phyloP scores from a whole-genome alignment of 2,113 vertebrate species.

The Nannobrachium achirus region DNA sequence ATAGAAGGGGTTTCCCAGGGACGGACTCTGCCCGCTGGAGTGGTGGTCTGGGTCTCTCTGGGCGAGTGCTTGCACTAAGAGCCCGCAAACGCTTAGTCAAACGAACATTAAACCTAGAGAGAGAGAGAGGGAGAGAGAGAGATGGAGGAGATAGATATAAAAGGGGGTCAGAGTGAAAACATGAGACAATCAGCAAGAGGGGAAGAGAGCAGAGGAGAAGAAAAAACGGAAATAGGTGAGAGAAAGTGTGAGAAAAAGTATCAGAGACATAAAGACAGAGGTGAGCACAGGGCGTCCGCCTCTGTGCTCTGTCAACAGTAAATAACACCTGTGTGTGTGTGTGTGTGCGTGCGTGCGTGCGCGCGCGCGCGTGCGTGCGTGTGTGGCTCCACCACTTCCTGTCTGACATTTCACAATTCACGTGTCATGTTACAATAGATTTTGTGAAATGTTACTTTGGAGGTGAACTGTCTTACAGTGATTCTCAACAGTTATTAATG shows the following conservation, averaged over 20 bases:
- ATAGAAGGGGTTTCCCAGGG: constrained; percentile 72
- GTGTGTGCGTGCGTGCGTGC: no score
- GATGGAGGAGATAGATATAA: neutral
- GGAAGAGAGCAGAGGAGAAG: neutral
- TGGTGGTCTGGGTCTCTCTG: constrained; percentile 55
- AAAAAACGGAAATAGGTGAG: neutral
- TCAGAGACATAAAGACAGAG: neutral
- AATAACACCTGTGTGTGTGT: constrained; percentile 18
- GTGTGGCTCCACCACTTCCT: constrained; percentile 53
- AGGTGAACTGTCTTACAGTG: no score
- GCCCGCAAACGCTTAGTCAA: constrained; percentile 73
- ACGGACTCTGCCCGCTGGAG: constrained; percentile 71
- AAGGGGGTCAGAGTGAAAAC: neutral
- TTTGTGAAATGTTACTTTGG: no score
- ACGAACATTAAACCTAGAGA: constrained; percentile 69
- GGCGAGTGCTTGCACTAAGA: constrained; percentile 65
- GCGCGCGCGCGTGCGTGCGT: no score
- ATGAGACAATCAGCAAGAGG: neutral
- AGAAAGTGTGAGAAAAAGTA: neutral
- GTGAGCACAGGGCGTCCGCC: neutral
- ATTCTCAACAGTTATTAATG: no score
- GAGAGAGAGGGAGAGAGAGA: neutral
- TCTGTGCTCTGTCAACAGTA: constrained; percentile 22
- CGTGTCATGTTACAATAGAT: no score
- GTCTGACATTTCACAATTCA: neutral